phyloP scores from a whole-genome alignment of 2,797 vertebrate species.

The Hirundo rustica region DNA sequence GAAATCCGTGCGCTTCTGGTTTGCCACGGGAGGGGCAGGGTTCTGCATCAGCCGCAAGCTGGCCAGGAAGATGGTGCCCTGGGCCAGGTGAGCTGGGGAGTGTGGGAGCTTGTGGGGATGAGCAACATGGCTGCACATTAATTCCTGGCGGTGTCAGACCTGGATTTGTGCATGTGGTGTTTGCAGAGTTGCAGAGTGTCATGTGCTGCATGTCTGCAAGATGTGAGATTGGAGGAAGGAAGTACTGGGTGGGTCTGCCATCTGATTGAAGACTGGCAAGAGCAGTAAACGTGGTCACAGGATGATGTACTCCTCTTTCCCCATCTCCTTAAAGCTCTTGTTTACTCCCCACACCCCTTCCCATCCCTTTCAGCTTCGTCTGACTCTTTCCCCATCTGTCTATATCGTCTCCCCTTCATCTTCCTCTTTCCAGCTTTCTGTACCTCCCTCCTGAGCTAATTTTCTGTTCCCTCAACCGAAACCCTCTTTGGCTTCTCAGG shows the following conservation, averaged over 20 bases:
- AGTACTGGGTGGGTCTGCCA: neutral
- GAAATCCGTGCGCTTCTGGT: conserved; percentile 91
- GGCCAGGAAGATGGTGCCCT: conserved; percentile 89
- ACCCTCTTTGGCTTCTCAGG: neutral
- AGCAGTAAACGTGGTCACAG: neutral
- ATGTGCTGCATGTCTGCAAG: accelerated
- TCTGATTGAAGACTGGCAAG: neutral
- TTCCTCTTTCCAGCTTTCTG: neutral
- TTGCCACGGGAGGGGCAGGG: conserved; percentile 91
- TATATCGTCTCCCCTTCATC: neutral
- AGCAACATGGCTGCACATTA: neutral
- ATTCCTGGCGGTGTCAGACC: neutral
- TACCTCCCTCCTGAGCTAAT: neutral
- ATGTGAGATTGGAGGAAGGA: neutral
- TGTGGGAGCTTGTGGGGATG: neutral
- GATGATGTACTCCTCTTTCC: neutral
- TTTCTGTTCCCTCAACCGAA: neutral
- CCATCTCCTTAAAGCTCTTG: neutral
- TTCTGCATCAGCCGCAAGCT: conserved; percentile 89
- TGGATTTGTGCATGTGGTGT: neutral
- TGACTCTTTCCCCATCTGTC: neutral
- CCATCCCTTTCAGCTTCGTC: neutral
- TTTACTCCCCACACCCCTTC: neutral
- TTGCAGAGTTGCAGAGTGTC: neutral
- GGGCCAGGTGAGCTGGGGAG: conserved; percentile 85